Conservation (phyloP, 2,113 vertebrate species). For the Columbina picui region DNA sequence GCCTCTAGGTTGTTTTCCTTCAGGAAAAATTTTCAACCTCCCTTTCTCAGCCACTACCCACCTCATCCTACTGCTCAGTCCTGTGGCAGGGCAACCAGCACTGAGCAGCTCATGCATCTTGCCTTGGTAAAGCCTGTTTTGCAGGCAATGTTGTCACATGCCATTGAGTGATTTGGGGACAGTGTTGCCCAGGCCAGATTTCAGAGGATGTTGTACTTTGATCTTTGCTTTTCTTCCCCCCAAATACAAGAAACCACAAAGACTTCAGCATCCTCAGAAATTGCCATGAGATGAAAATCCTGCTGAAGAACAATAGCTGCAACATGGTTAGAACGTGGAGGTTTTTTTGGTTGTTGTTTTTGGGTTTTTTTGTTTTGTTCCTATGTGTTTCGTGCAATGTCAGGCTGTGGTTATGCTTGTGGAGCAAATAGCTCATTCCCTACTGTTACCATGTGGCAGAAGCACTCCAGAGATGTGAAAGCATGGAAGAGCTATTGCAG, state of each 20-base stretch:
- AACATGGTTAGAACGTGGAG: not conserved
- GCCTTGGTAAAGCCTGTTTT: not conserved
- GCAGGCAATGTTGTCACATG: not conserved
- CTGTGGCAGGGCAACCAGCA: not conserved
- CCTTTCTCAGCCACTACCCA: not conserved
- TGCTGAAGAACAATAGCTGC: slow-evolving; percentile 34
- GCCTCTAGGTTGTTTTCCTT: not conserved
- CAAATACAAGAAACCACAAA: slow-evolving; percentile 43
- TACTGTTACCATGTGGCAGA: slow-evolving; percentile 21
- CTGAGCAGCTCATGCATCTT: not conserved
- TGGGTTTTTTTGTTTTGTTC: slow-evolving; percentile 15
- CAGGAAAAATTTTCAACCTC: not conserved
- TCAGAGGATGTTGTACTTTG: slow-evolving; percentile 12
- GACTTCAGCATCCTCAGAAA: slow-evolving; percentile 19
- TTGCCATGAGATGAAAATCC: slow-evolving; percentile 18
- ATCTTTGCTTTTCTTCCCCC: not conserved
- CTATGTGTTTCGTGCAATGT: not conserved
- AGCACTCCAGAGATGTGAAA: not conserved
- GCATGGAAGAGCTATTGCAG: not conserved
- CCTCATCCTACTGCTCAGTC: not conserved
- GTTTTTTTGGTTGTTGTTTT: slow-evolving; percentile 1
- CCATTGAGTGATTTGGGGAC: not conserved
- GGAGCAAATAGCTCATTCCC: slow-evolving; percentile 13
- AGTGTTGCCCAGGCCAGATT: not conserved
- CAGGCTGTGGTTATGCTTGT: slow-evolving; percentile 1